phyloP scores from a whole-genome alignment of 1,140 invertebrate species.

The Pantala flavescens region DNA sequence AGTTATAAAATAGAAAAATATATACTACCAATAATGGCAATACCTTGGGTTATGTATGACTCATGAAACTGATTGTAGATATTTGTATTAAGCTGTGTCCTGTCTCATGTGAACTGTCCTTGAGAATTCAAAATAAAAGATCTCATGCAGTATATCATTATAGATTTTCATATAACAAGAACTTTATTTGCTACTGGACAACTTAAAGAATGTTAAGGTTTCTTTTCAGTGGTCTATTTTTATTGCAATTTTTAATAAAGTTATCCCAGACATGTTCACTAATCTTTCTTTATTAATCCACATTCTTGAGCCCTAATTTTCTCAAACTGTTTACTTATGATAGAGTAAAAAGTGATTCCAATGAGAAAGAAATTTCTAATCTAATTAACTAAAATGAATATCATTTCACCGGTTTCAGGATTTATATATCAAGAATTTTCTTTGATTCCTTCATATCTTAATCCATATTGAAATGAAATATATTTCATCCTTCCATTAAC shows the following conservation, averaged over 20 bases:
- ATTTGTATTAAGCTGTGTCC: conserved; percentile 2
- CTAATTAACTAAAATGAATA: no score
- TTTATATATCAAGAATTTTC: no score
- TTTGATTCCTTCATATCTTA: no score
- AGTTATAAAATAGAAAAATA: conserved; percentile 7
- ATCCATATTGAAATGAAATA: no score
- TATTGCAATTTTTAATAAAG: conserved; percentile 11
- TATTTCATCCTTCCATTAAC: no score
- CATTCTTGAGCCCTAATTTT: no score
- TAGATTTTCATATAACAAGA: background rate
- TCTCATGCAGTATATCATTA: background rate
- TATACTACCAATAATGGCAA: background rate
- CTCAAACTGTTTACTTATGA: no score
- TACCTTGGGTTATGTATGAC: background rate
- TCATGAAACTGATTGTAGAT: background rate
- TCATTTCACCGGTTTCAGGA: no score
- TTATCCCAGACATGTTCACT: conserved; percentile 1
- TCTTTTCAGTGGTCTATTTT: background rate
- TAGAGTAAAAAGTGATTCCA: no score
- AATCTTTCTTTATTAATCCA: no score
- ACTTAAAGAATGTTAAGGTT: conserved; percentile 2
- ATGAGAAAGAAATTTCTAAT: no score
- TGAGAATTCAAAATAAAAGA: background rate
- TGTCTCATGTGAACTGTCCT: conserved; percentile 9
- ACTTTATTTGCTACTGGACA: background rate